Conservation (phyloP, 2,888 invertebrate species). For the Dolichomitus sp. region DNA sequence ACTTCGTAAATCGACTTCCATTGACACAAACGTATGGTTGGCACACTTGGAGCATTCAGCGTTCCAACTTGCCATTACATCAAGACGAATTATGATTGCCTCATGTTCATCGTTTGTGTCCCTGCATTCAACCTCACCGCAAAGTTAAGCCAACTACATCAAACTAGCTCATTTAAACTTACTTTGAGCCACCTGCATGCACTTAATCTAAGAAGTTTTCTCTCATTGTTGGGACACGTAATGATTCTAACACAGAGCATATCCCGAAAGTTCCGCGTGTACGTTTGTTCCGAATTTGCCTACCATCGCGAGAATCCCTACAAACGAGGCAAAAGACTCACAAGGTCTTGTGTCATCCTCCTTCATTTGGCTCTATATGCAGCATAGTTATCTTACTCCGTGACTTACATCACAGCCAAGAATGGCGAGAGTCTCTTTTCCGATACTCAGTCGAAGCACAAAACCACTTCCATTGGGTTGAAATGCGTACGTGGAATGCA, state of each 20-base stretch:
- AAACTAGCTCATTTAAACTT: no score
- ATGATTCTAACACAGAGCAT: background rate
- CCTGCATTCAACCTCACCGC: no score
- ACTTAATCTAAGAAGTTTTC: no score
- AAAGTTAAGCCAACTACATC: no score
- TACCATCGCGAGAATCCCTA: background rate
- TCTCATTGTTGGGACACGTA: background rate
- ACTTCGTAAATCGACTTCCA: no score
- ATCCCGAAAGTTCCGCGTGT: background rate
- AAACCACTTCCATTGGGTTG: constrained; percentile 13
- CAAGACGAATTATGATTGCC: no score
- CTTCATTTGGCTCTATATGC: constrained; percentile 35
- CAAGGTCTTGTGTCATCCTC: background rate
- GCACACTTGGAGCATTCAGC: no score
- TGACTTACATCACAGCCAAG: constrained; percentile 2
- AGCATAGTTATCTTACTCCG: constrained; percentile 21
- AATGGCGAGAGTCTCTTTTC: background rate
- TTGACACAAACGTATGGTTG: no score
- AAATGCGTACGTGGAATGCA: constrained; percentile 1
- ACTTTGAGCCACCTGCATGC: no score
- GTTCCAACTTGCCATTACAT: no score
- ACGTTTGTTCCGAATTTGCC: background rate
- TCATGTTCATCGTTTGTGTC: no score
- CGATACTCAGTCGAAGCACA: constrained; percentile 4
- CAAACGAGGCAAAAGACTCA: constrained; percentile 4